These are phyloP conservation scores for Hipparchia semele DNA, from an alignment of 2,888 invertebrate genomes.

Conservation along the genomic window DNA sequence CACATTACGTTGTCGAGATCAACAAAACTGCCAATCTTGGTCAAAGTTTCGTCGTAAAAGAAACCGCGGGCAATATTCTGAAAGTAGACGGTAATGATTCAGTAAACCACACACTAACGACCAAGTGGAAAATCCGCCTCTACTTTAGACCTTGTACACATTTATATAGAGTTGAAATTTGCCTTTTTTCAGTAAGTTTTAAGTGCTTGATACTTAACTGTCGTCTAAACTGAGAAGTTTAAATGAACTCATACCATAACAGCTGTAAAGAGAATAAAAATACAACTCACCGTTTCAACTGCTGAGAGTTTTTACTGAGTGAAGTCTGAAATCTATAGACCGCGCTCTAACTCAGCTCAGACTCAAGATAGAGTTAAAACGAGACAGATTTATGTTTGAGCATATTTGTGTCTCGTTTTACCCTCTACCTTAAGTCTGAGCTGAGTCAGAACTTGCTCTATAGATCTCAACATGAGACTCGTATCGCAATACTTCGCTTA, in stretches of 20 bases:
- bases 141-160: constrained; percentile 5
- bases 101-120: constrained; percentile 29
- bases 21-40: constrained; percentile 13
- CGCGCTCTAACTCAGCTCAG: too few relatives aligned
- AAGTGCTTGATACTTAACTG: constrained; percentile 27
- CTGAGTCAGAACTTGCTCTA: too few relatives aligned
- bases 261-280: constrained; percentile 12
- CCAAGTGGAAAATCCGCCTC: not conserved
- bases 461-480: too few relatives aligned
- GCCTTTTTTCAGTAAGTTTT: constrained; percentile 20
- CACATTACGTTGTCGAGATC: too few relatives aligned
- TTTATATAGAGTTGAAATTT: constrained; percentile 16
- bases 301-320: not conserved
- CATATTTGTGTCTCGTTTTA: too few relatives aligned
- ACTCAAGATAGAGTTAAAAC: too few relatives aligned
- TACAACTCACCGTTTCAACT: not conserved
- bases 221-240: constrained; percentile 27
- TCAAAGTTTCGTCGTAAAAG: constrained; percentile 40
- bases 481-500: too few relatives aligned
- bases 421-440: too few relatives aligned
- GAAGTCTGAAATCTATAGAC: not conserved
- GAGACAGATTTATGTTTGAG: too few relatives aligned
- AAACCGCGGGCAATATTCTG: constrained; percentile 48
- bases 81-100: constrained; percentile 56
- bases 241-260: constrained; percentile 24